Evolutionary conservation across 2,797 vertebrate genomes (phyloP).

Genomic region (Brachymystax lenok): DNA sequence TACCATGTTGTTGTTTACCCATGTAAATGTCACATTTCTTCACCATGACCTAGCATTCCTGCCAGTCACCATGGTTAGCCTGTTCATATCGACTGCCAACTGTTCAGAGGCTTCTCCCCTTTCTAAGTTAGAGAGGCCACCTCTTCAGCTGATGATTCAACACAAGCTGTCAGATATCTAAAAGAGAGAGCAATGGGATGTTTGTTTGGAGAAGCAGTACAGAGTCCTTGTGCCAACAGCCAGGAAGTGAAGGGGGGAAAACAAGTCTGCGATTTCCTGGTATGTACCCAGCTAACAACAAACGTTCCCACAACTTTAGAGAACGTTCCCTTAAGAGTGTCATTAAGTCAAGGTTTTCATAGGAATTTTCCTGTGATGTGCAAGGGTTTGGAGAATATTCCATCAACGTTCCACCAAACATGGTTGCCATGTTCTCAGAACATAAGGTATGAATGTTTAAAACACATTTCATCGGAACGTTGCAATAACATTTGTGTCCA

Average conservation of each 20-base stretch:
- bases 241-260: slow-evolving; percentile 28
- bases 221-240: slow-evolving; percentile 47
- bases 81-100: slow-evolving; percentile 28
- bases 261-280: slow-evolving; percentile 44
- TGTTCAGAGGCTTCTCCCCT: background rate
- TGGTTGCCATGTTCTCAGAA: too few species aligned
- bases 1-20: too few species aligned
- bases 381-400: too few species aligned
- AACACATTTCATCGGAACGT: too few species aligned
- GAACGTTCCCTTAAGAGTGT: too few species aligned
- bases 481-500: too few species aligned
- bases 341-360: too few species aligned
- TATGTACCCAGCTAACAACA: background rate
- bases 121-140: background rate
- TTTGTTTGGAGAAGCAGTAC: slow-evolving; percentile 66
- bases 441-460: too few species aligned
- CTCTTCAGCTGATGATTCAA: background rate
- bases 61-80: slow-evolving; percentile 51
- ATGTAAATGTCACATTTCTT: background rate
- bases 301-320: too few species aligned
- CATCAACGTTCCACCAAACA: too few species aligned
- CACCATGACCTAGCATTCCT: background rate
- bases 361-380: too few species aligned
- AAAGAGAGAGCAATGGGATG: slow-evolving; percentile 26
- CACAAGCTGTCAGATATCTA: slow-evolving; percentile 40